Evolutionary conservation across 2,113 vertebrate genomes (phyloP).

Genomic region (Cnemophilus loriae): DNA sequence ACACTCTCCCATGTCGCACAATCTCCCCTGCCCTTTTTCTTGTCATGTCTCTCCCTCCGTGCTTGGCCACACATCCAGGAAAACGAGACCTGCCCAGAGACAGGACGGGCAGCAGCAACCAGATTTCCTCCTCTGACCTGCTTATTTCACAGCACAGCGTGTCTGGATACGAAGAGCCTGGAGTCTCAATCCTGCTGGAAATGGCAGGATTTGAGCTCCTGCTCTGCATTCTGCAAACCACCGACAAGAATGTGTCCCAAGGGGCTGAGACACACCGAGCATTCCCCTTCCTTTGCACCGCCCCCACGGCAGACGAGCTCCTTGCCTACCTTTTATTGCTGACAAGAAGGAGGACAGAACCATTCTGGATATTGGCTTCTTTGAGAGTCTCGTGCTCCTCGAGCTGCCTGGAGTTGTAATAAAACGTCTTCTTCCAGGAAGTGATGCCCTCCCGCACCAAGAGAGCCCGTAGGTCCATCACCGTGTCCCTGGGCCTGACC

Average conservation of each 20-base stretch:
- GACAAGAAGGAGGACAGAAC: slow-evolving; percentile 74
- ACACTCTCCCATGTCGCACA: background rate
- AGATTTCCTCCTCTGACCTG: background rate
- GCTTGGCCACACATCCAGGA: background rate
- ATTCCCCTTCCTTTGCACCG: background rate
- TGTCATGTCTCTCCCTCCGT: background rate
- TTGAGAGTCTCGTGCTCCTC: slow-evolving; percentile 74
- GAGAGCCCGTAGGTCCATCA: slow-evolving; percentile 76
- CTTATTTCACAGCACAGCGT: background rate
- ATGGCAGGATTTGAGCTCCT: background rate
- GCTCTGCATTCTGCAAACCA: background rate
- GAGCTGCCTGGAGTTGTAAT: slow-evolving; percentile 75
- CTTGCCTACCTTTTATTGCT: slow-evolving; percentile 64
- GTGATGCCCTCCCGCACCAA: slow-evolving; percentile 72
- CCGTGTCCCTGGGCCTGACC: slow-evolving; percentile 70
- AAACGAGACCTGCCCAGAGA: background rate
- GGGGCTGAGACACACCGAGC: background rate
- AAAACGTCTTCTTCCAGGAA: slow-evolving; percentile 78
- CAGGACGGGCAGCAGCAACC: background rate
- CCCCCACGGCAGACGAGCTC: background rate
- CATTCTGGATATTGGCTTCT: slow-evolving; percentile 75
- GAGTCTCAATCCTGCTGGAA: background rate
- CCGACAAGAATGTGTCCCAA: background rate
- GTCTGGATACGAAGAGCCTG: background rate
- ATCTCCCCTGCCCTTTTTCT: background rate